Conservation (phyloP, 2,797 vertebrate species). For the Enteromius thamalakanensis region DNA sequence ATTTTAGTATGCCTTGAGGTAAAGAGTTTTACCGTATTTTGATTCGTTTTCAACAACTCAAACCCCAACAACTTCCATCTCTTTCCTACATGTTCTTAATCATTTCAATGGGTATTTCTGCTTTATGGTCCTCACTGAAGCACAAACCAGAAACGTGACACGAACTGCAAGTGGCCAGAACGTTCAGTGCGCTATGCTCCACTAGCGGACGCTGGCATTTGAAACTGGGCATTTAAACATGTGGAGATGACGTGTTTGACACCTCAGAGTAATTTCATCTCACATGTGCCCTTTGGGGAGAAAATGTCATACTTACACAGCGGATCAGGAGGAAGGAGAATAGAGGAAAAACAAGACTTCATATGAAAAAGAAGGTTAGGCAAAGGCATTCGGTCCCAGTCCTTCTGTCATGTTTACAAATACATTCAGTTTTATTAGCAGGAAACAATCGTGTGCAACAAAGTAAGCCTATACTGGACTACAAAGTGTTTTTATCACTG, state of each 20-base stretch:
- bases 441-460: not conserved
- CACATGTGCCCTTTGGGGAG: conserved; percentile 69
- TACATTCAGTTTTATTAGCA: conserved; percentile 6
- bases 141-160: conserved; percentile 58
- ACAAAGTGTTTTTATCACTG: not conserved
- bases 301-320: conserved; percentile 66
- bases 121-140: conserved; percentile 8
- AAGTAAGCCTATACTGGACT: not conserved
- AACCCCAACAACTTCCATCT: not conserved
- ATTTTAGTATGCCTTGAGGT: conserved; percentile 71
- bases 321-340: conserved; percentile 36
- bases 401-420: not conserved
- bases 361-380: conserved; percentile 27
- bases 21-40: conserved; percentile 61
- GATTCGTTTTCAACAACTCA: not conserved
- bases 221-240: conserved; percentile 62
- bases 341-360: conserved; percentile 21
- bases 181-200: not conserved
- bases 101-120: not conserved
- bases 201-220: conserved; percentile 65
- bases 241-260: conserved; percentile 66
- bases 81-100: not conserved
- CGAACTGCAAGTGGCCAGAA: conserved; percentile 56
- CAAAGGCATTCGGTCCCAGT: not conserved
- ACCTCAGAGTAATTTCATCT: conserved; percentile 63